Evolutionary conservation across 2,113 vertebrate species (phyloP), one percentile per base, ranked within the genome.

Genomic region (Gobiocypris rarus): DNA sequence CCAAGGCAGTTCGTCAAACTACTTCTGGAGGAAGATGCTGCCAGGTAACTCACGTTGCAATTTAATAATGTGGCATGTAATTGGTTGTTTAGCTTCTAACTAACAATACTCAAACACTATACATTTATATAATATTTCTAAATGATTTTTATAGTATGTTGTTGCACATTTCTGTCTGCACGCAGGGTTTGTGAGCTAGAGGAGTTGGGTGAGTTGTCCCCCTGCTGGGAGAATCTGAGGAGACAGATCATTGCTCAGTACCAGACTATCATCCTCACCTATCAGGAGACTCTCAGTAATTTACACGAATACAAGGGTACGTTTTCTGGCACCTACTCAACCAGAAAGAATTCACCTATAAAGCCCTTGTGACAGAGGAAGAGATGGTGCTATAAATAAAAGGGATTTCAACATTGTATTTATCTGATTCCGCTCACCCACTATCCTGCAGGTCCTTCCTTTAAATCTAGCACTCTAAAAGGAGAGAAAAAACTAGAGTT

Each of bases 201-300:
- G 89, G 98, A 99, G 84, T 14, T 99, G 87, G 98, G 98, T 14
- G 98, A 99, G 73, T 91, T 99, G 82, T 99, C 98, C 59, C 96
- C 98, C 9, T 98, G 96, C 74, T 98, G 98, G 98, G 98, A 99
- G 93, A 97, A 97, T 91, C 96, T 99, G 83, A 93, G 98, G 71
- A 95, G 97, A 84, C 97, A 99, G 90, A 99, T 99, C 86, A 97
- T 99, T 87, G 97, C 97, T 76, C 98, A 99, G 88, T 99, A 99
- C 91, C 97, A 99, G 93, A 99, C 96, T 10, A 95, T 99, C 92
- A 99, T 99, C 91, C 96, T 99, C 89, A 98, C 97, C 14, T 99
- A 99, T 84, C 98, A 99, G 93, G 98, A 99, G 91, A 99, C 98
- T 88, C 94, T 99, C 77, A 97, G 95, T 45, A 96, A 99, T 90